Evolutionary conservation across 2,797 vertebrate genomes (phyloP).

Genomic region (Melanotaenia parkinsoni): DNA sequence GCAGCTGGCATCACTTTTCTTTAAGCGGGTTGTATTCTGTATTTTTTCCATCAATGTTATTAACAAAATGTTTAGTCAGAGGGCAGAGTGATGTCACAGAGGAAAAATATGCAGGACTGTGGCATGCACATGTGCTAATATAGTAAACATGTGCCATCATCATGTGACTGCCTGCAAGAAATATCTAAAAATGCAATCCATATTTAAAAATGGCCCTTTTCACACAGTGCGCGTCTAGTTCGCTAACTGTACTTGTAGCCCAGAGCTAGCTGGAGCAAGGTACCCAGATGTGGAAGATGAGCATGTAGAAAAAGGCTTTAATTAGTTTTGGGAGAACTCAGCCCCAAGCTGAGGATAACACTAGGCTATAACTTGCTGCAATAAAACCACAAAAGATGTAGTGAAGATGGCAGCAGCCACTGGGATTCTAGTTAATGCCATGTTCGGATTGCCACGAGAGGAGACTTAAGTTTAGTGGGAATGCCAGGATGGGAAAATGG

Average conservation of each 20-base stretch:
- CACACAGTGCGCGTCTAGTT: neutral
- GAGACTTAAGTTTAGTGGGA: conserved; percentile 23
- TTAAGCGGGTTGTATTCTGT: neutral
- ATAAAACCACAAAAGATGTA: conserved; percentile 57
- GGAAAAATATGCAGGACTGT: neutral
- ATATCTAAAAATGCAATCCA: neutral
- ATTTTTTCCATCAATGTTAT: conserved; percentile 38
- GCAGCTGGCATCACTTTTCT: conserved; percentile 6
- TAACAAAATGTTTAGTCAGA: conserved; percentile 41
- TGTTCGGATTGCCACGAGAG: conserved; percentile 24
- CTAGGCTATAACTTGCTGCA: conserved; percentile 28
- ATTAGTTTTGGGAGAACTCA: conserved; percentile 63
- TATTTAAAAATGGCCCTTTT: neutral
- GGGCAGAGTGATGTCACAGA: conserved; percentile 30
- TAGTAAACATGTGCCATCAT: conserved; percentile 5
- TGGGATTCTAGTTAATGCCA: conserved; percentile 37
- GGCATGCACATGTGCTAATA: conserved; percentile 1
- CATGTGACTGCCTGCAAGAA: conserved; percentile 5
- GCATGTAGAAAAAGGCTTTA: conserved; percentile 48
- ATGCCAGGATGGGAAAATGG: conserved; percentile 21
- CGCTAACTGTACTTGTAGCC: conserved; percentile 25
- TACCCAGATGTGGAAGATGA: conserved; percentile 43
- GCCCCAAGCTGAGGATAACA: conserved; percentile 51
- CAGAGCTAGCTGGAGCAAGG: conserved; percentile 24
- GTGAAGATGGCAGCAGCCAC: conserved; percentile 41